Conservation (phyloP, 2,113 vertebrate species). For the Trogon surrucura region DNA sequence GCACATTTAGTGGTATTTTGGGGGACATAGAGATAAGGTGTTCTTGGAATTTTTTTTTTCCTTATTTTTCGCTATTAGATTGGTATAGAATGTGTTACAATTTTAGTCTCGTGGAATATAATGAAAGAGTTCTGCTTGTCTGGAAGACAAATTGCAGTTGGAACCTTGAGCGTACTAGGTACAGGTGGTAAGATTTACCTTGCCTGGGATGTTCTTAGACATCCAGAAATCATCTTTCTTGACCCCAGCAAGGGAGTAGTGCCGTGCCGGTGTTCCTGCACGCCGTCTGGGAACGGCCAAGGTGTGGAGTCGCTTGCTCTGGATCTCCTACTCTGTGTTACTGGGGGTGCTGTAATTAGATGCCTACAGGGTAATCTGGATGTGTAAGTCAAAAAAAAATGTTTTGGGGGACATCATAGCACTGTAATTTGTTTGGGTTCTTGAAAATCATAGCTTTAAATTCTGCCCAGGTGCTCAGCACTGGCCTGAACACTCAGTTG, state of each 20-base stretch:
- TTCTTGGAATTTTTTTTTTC: not conserved
- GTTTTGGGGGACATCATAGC: not conserved
- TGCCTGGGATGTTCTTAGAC: not conserved
- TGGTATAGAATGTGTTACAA: rapidly evolving
- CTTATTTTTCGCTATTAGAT: not conserved
- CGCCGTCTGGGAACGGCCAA: conserved; percentile 13
- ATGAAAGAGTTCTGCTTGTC: not conserved
- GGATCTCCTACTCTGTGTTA: not conserved
- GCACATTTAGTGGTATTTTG: not conserved
- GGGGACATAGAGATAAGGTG: not conserved
- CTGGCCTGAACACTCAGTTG: not conserved
- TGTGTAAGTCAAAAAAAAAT: not conserved
- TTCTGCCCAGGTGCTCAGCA: not conserved
- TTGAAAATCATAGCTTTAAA: not conserved
- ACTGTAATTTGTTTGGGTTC: not conserved
- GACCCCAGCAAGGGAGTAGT: not conserved
- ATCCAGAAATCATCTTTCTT: not conserved
- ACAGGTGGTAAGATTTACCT: not conserved
- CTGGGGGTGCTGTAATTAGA: not conserved
- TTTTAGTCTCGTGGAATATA: not conserved
- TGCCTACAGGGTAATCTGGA: not conserved
- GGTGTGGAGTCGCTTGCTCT: not conserved
- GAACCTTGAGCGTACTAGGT: not conserved
- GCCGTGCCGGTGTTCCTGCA: not conserved
- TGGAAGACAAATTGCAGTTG: not conserved